phyloP scores from a whole-genome alignment of 92 coral and sea anemone genomes.

The Blastomussa wellsi region DNA sequence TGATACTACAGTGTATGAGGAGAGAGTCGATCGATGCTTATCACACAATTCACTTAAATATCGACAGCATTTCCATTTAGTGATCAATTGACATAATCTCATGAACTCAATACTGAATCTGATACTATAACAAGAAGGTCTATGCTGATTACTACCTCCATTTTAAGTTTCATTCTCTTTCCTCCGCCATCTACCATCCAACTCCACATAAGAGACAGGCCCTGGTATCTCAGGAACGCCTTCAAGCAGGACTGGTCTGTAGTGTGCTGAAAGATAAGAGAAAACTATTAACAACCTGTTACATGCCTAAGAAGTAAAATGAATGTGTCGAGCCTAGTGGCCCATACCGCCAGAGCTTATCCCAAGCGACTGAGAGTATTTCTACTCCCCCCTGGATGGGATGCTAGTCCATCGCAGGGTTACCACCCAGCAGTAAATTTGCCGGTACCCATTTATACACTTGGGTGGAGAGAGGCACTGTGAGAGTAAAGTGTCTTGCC shows the following conservation, averaged over 20 bases:
- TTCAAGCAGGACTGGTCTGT: constrained; percentile 90
- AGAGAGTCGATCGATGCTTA: too few relatives aligned
- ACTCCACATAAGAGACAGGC: constrained; percentile 94
- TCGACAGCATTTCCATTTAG: background rate
- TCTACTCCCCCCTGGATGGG: too few relatives aligned
- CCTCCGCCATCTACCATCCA: constrained; percentile 99
- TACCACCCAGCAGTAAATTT: too few relatives aligned
- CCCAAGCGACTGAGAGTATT: too few relatives aligned
- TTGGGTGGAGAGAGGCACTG: too few relatives aligned
- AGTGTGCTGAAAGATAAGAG: constrained; percentile 60
- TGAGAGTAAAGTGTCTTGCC: too few relatives aligned
- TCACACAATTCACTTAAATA: background rate
- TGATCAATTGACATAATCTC: background rate
- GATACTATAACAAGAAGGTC: background rate
- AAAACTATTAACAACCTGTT: background rate
- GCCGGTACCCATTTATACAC: too few relatives aligned
- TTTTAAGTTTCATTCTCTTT: constrained; percentile 72
- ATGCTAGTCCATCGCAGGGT: too few relatives aligned
- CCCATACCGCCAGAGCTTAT: too few relatives aligned
- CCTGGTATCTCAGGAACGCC: constrained; percentile 87
- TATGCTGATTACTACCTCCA: constrained; percentile 59
- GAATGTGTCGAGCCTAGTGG: too few relatives aligned
- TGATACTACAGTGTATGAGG: background rate
- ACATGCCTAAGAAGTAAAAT: too few relatives aligned
- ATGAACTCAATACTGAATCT: background rate